Percentiles rank a stretch among this genome's conserved stretches.
Evolutionary conservation across 2,113 vertebrate genomes (phyloP).

Genomic region (Nothocercus nigrocapillus): DNA sequence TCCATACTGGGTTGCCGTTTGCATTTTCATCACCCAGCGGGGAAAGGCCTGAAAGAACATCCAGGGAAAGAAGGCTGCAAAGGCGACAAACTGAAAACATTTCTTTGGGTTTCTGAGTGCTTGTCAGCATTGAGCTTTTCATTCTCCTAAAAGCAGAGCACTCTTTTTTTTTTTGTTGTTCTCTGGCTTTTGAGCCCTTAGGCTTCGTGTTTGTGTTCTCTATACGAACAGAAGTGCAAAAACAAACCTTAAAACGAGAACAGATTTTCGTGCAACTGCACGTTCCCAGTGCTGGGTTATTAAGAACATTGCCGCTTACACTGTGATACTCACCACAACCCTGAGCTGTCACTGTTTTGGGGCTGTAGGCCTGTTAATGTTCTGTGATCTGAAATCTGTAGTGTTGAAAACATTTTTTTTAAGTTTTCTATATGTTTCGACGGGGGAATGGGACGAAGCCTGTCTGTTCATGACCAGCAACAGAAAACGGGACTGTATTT

Average conservation of each 20-base stretch:
- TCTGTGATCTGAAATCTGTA: neutral
- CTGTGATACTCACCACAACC: neutral
- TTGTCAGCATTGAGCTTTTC: neutral
- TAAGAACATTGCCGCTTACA: neutral
- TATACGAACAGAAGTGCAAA: neutral
- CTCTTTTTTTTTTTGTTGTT: neutral
- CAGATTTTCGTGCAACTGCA: slow-evolving; percentile 35
- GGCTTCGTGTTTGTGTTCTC: slow-evolving; percentile 50
- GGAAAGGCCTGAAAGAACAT: neutral
- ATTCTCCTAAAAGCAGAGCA: slow-evolving; percentile 44
- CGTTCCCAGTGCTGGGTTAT: neutral
- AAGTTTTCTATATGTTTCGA: neutral
- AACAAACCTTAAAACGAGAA: slow-evolving; percentile 10
- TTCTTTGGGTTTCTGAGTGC: neutral
- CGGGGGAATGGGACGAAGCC: neutral
- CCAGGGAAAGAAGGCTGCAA: neutral
- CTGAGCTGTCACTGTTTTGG: neutral
- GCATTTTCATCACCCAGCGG: neutral
- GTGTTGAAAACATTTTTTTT: neutral
- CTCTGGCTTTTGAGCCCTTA: slow-evolving; percentile 43
- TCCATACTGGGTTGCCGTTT: neutral
- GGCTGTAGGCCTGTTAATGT: slow-evolving; percentile 3
- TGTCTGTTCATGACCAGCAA: neutral
- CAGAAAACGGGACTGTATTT: neutral
- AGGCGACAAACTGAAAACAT: neutral